These are phyloP conservation scores for Drosophila albomicans DNA, from an alignment of 1,140 invertebrate species.

Conservation along the genomic window DNA sequence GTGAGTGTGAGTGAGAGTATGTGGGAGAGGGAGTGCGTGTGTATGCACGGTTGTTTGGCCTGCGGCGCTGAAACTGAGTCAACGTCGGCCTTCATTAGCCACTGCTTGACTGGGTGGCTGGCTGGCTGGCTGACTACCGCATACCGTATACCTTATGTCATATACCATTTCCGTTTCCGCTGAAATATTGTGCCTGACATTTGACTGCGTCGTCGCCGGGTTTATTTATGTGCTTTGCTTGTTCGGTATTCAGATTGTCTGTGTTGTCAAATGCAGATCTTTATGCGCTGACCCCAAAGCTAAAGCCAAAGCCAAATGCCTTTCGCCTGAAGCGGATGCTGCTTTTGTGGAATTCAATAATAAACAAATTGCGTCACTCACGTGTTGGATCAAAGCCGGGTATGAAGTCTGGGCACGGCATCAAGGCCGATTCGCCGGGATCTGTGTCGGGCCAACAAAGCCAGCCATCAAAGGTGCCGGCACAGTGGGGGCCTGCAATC, in stretches of 20 bases:
- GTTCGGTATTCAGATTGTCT: conserved; percentile 11
- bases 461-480: conserved; percentile 93
- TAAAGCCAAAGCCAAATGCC: background rate
- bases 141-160: conserved; percentile 2
- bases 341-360: conserved; percentile 55
- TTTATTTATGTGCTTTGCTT: conserved; percentile 20
- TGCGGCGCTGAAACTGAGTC: conserved; percentile 3
- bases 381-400: conserved; percentile 90
- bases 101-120: background rate
- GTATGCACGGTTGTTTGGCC: conserved; percentile 8
- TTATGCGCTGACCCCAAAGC: conserved; percentile 5
- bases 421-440: conserved; percentile 89
- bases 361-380: conserved; percentile 65
- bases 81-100: conserved; percentile 28
- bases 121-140: background rate
- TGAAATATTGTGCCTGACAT: conserved; percentile 31
- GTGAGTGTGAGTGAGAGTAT: too few species aligned
- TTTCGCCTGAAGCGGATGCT: conserved; percentile 14
- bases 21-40: background rate
- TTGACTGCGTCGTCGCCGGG: conserved; percentile 20
- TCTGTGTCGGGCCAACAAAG: conserved; percentile 94
- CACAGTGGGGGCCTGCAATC: conserved; percentile 88
- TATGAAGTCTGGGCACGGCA: conserved; percentile 91
- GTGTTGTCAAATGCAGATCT: conserved; percentile 37
- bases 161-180: conserved; percentile 45